Percentiles rank a stretch among this genome's conserved stretches.
Conservation (phyloP, 2,113 vertebrate genomes). For the Stegastes partitus region DNA sequence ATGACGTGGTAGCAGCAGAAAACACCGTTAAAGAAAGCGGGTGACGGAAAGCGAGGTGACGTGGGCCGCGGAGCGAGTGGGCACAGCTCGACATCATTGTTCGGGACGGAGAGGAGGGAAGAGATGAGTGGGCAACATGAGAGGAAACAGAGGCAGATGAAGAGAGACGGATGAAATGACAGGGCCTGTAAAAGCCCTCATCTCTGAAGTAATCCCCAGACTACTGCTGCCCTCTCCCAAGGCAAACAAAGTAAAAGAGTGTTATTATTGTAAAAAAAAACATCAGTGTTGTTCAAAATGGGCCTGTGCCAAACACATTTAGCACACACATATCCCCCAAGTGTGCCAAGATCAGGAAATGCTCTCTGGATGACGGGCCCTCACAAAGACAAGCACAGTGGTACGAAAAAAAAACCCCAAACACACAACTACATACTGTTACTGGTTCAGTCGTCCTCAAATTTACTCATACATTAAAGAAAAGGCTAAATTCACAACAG, state of each 20-base stretch:
- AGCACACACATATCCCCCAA: background rate
- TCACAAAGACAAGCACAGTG: constrained; percentile 1
- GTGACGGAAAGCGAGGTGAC: constrained; percentile 5
- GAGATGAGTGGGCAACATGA: constrained; percentile 37
- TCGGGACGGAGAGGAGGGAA: constrained; percentile 23
- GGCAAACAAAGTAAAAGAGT: constrained; percentile 28
- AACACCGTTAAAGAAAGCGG: background rate
- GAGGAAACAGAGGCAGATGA: constrained; percentile 3
- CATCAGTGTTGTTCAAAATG: constrained; percentile 22
- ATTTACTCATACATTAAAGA: too few relatives aligned
- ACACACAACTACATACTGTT: background rate
- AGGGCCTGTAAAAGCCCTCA: constrained; percentile 32
- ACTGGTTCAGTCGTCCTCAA: too few relatives aligned
- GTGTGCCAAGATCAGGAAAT: background rate
- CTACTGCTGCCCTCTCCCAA: constrained; percentile 26
- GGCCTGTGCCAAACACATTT: background rate
- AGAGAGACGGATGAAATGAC: constrained; percentile 36
- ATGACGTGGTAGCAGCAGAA: background rate
- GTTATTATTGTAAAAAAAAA: constrained; percentile 28
- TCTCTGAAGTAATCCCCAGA: constrained; percentile 19
- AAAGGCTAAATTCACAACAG: background rate
- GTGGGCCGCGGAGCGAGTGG: background rate
- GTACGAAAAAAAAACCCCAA: background rate
- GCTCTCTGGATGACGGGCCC: constrained; percentile 8
- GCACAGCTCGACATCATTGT: constrained; percentile 30